Evolutionary conservation across 2,797 vertebrate genomes (phyloP).

Genomic region (Cebuella pygmaea): DNA sequence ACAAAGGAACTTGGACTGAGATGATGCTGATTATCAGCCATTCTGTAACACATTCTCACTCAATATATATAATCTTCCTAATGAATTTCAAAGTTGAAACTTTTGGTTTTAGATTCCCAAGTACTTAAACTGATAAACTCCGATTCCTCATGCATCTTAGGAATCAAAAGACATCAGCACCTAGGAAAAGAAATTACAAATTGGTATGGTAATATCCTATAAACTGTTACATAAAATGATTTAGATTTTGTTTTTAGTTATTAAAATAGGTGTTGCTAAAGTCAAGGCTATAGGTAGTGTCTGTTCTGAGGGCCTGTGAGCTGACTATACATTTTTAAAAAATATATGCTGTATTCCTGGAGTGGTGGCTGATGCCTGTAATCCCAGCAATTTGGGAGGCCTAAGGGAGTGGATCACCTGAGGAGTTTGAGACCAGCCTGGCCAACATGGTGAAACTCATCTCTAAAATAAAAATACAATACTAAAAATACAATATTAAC

Average conservation of each 20-base stretch:
- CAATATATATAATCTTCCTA: constrained; percentile 17
- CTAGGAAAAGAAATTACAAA: neutral
- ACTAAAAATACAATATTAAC: neutral
- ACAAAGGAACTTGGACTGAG: constrained; percentile 28
- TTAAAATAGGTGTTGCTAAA: neutral
- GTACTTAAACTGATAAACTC: constrained; percentile 22
- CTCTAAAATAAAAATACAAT: neutral
- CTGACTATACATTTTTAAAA: neutral
- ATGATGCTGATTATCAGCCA: constrained; percentile 56
- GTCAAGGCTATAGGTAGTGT: neutral
- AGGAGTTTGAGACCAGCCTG: neutral
- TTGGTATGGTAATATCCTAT: neutral
- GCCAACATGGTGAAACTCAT: neutral
- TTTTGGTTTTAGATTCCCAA: constrained; percentile 47
- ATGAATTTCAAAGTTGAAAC: constrained; percentile 52
- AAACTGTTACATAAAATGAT: neutral
- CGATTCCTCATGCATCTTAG: neutral
- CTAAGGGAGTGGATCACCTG: neutral
- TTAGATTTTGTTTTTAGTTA: constrained; percentile 7
- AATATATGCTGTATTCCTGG: neutral
- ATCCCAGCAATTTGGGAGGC: neutral
- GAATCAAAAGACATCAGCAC: neutral
- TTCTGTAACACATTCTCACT: constrained; percentile 8
- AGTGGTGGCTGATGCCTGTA: neutral
- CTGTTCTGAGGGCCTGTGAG: neutral